These are phyloP conservation scores for Argyra leucocephala DNA, from an alignment of 2,888 invertebrate genomes.

Conservation along the genomic window DNA sequence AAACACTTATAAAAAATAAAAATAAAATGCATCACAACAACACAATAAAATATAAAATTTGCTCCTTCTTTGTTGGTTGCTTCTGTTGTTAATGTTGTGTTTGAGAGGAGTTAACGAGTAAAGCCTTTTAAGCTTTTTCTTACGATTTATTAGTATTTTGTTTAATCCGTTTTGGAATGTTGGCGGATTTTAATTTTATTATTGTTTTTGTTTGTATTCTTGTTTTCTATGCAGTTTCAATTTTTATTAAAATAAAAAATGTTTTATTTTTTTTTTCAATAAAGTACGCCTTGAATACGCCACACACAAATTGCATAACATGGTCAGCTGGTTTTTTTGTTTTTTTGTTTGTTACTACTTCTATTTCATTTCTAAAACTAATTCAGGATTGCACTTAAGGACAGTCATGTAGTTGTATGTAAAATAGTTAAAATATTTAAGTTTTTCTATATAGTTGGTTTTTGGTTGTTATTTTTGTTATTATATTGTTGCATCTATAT, in stretches of 20 bases:
- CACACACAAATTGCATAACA: slow-evolving; percentile 6
- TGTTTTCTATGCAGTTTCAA: not conserved
- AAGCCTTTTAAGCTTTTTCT: not conserved
- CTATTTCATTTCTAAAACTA: not conserved
- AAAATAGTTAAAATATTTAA: not conserved
- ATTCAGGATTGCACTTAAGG: slow-evolving; percentile 6
- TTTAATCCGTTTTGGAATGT: slow-evolving; percentile 6
- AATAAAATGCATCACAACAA: not conserved
- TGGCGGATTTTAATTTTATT: not conserved
- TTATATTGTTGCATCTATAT: too few species aligned
- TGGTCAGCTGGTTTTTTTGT: not conserved
- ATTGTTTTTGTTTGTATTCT: not conserved
- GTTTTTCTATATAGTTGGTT: too few species aligned
- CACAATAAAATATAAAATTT: not conserved
- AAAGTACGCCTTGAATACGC: slow-evolving; percentile 1
- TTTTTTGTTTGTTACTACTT: not conserved
- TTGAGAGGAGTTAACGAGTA: slow-evolving; percentile 3
- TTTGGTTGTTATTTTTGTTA: not conserved
- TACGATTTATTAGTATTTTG: not conserved
- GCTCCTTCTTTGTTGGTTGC: not conserved
- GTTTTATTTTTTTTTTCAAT: not conserved
- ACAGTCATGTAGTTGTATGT: not conserved
- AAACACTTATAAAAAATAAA: too few species aligned
- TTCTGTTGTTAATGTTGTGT: not conserved
- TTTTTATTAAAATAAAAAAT: not conserved